Evolutionary conservation across 2,888 invertebrate species (phyloP).

Genomic region (Junonia oenone): DNA sequence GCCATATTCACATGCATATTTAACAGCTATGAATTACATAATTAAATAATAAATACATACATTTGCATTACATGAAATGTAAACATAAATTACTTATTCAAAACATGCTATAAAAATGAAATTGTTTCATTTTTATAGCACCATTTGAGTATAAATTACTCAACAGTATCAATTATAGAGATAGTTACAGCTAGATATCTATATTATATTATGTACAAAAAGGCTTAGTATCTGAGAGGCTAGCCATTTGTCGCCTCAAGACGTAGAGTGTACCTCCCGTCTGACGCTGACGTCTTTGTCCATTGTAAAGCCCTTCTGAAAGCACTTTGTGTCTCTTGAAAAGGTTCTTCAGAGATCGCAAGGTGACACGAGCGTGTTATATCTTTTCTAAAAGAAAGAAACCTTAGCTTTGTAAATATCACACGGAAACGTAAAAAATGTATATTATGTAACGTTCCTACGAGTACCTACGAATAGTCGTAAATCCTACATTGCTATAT

Average conservation of each 20-base stretch:
- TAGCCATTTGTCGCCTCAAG: conserved; percentile 22
- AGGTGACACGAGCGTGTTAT: conserved; percentile 27
- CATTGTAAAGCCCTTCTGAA: conserved; percentile 46
- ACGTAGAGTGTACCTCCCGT: conserved; percentile 35
- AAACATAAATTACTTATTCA: no score
- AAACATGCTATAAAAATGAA: no score
- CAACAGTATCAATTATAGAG: neutral
- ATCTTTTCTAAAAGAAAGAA: conserved; percentile 22
- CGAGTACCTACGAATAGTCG: neutral
- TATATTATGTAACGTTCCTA: neutral
- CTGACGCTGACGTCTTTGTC: conserved; percentile 43
- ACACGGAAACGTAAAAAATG: conserved; percentile 2
- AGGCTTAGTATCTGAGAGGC: conserved; percentile 10
- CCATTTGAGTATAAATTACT: no score
- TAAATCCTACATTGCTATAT: neutral
- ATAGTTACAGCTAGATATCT: no score
- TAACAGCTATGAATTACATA: neutral
- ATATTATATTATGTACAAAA: neutral
- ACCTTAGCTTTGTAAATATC: conserved; percentile 5
- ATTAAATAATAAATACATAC: no score
- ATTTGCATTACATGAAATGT: no score
- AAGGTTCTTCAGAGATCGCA: conserved; percentile 44
- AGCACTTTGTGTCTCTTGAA: conserved; percentile 53
- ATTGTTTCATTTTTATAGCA: no score
- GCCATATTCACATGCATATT: neutral